A percentile compares a stretch with the other conserved stretches of the same genome.
phyloP scores from a whole-genome alignment of 2,797 vertebrate species.

The Steatocranus sp. region DNA sequence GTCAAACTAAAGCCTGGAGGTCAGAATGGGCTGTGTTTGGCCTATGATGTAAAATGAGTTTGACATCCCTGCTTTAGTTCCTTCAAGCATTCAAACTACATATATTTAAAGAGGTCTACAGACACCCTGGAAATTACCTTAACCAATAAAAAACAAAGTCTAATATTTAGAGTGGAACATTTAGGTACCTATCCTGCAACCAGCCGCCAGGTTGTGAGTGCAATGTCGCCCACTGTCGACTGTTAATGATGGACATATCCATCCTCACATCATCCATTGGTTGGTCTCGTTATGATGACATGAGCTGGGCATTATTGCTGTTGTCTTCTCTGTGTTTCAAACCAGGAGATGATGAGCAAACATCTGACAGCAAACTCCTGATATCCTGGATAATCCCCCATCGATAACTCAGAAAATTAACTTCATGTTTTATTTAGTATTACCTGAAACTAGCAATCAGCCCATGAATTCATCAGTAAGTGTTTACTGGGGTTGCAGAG shows the following conservation, averaged over 20 bases:
- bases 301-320: background rate
- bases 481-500: background rate
- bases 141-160: background rate
- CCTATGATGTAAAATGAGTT: background rate
- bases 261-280: background rate
- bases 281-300: background rate
- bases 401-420: background rate
- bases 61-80: background rate
- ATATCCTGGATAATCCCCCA: background rate
- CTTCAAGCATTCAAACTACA: background rate
- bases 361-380: background rate
- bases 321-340: background rate
- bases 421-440: background rate
- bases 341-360: background rate
- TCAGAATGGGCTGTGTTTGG: background rate
- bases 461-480: background rate
- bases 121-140: background rate
- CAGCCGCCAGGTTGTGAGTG: background rate
- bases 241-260: background rate
- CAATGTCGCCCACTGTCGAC: background rate
- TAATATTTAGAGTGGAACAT: background rate
- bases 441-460: background rate
- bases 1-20: background rate
- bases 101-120: background rate
- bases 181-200: background rate